Percentiles rank a stretch among this genome's conserved stretches.
phyloP scores from a whole-genome alignment of 2,113 vertebrate species.

The Aphyosemion australe region DNA sequence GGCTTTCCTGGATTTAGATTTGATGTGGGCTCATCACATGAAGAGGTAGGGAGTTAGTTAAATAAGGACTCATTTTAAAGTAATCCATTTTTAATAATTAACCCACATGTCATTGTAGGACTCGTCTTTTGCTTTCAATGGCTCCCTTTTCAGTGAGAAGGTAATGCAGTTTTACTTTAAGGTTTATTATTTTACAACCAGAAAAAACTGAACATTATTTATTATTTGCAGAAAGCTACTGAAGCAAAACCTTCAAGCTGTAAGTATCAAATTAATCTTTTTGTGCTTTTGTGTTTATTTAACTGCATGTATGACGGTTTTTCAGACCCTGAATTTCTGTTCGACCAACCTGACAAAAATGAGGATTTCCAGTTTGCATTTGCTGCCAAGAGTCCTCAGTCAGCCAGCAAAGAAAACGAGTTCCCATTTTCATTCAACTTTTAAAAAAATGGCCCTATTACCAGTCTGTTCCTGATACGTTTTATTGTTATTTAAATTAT shows the following conservation, averaged over 20 bases:
- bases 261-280: slow-evolving; percentile 25
- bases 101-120: slow-evolving; percentile 66
- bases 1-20: slow-evolving; percentile 74
- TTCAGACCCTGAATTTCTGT: slow-evolving; percentile 70
- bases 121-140: slow-evolving; percentile 68
- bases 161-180: slow-evolving; percentile 43
- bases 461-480: background rate
- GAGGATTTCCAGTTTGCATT: slow-evolving; percentile 77
- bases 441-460: background rate
- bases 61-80: background rate
- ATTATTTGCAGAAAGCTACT: slow-evolving; percentile 63
- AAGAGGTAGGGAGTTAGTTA: slow-evolving; percentile 67
- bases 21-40: slow-evolving; percentile 48
- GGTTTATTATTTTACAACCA: background rate
- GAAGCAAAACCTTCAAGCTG: slow-evolving; percentile 65
- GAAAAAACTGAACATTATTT: slow-evolving; percentile 7
- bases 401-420: slow-evolving; percentile 39
- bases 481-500: background rate
- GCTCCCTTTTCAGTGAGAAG: slow-evolving; percentile 74
- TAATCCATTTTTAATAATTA: background rate
- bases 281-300: background rate
- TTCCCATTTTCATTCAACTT: slow-evolving; percentile 79
- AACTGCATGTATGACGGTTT: slow-evolving; percentile 6
- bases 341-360: slow-evolving; percentile 65
- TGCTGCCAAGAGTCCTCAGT: slow-evolving; percentile 49